A percentile compares a stretch with the other conserved stretches of the same genome.
Evolutionary conservation across 2,113 vertebrate genomes (phyloP).

Genomic region (Suncus etruscus): DNA sequence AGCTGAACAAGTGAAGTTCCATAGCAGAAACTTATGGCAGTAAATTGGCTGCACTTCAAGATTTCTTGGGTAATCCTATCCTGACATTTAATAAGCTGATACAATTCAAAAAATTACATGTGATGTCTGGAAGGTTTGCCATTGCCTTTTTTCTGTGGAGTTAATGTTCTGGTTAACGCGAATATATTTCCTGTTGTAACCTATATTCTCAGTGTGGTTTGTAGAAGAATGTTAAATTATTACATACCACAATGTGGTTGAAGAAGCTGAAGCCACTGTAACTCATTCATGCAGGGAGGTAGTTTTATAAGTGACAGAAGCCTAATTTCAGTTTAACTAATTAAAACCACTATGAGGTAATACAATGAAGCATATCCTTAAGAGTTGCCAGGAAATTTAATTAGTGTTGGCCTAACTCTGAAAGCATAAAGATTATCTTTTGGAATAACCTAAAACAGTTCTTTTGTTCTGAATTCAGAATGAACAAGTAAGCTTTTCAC

Average conservation of each 20-base stretch:
- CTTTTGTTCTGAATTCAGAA: slow-evolving; percentile 68
- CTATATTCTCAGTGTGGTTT: slow-evolving; percentile 88
- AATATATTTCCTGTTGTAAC: slow-evolving; percentile 91
- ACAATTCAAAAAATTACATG: slow-evolving; percentile 31
- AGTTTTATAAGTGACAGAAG: slow-evolving; percentile 66
- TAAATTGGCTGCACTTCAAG: slow-evolving; percentile 62
- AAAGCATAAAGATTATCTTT: slow-evolving; percentile 69
- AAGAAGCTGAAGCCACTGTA: slow-evolving; percentile 84
- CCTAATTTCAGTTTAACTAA: slow-evolving; percentile 65
- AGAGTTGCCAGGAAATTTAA: slow-evolving; percentile 71
- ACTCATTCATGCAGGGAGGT: slow-evolving; percentile 80
- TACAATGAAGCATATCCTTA: slow-evolving; percentile 19
- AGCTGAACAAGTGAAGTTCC: slow-evolving; percentile 66
- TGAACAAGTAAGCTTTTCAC: slow-evolving; percentile 52
- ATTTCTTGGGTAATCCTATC: slow-evolving; percentile 65
- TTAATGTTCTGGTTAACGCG: slow-evolving; percentile 85
- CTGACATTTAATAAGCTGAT: slow-evolving; percentile 69
- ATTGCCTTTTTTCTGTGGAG: slow-evolving; percentile 52
- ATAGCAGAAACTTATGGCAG: slow-evolving; percentile 60
- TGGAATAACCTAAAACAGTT: slow-evolving; percentile 60
- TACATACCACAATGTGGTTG: slow-evolving; percentile 87
- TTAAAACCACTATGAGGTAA: slow-evolving; percentile 75
- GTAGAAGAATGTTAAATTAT: slow-evolving; percentile 88
- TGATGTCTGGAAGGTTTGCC: slow-evolving; percentile 70
- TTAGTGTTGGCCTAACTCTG: slow-evolving; percentile 66